Conservation (phyloP, 2,797 vertebrate species). For the Coluber constrictor region DNA sequence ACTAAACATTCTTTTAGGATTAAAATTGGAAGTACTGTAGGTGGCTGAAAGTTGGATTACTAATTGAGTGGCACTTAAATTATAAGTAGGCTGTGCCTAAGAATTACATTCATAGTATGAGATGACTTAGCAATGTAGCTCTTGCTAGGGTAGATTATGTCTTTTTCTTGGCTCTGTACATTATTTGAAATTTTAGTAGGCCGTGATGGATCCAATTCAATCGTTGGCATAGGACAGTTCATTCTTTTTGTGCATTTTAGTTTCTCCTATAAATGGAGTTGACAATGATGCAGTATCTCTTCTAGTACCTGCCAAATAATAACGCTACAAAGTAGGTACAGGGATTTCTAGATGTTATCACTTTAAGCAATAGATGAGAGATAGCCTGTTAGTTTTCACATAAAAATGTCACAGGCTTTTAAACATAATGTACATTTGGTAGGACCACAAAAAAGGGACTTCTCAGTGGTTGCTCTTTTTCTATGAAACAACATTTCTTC, state of each 20-base stretch:
- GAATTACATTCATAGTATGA: background rate
- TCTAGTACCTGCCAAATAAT: background rate
- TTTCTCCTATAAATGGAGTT: background rate
- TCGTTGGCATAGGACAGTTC: background rate
- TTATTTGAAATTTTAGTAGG: background rate
- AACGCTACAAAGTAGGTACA: background rate
- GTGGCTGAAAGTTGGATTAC: background rate
- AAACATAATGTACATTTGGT: background rate
- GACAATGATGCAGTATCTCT: background rate
- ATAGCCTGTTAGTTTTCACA: background rate
- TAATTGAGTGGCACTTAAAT: background rate
- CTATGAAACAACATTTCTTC: background rate
- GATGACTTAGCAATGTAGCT: background rate
- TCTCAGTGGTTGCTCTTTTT: background rate
- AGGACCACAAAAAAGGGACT: background rate
- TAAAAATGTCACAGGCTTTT: background rate
- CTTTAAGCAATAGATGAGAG: background rate
- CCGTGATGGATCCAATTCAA: background rate
- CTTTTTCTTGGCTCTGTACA: background rate
- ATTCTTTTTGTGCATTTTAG: background rate
- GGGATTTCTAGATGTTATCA: background rate
- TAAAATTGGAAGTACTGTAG: background rate
- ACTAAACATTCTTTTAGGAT: background rate
- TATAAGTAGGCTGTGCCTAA: accelerated
- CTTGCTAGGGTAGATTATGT: background rate